Base-by-base conservation (phyloP, 2,797 vertebrate species). In the Aphelocoma californica region DNA sequence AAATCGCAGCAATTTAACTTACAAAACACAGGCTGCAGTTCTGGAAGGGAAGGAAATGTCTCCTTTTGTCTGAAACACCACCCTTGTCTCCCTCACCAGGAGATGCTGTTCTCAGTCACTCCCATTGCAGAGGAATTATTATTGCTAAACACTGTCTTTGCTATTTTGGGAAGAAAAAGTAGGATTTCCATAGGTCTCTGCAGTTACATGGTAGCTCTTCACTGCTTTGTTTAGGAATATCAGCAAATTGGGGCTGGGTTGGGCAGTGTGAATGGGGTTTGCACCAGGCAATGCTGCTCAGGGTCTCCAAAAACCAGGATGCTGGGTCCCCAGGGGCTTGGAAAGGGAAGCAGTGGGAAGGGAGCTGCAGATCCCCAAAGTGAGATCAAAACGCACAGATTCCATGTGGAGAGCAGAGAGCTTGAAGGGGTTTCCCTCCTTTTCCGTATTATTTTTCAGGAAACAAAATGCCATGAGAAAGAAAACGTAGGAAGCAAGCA, bases 1-100 rank as follows among this genome's bases (percentile, higher is more conserved):
- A 12, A 56, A 71, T 7, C 0, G 0, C 54, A 91, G 77, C 56
- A 12, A 91, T 79, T 95, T 62, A 42, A 84, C 82, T 73, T 90
- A 91, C 87, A 93, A 91, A 97, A 69, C 48, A 79, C 92, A 86
- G 92, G 92, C 21, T 91, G 87, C 31, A 5, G 69, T 5, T 72
- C 75, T 44, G 20, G 54, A 51, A 87, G 87, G 65, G n/a, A 73
- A 44, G 79, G 87, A 91, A 88, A 95, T 6, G 31, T 88, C 85
- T 90, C 75, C 75, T 82, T 66, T 75, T 79, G 79, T 78, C 81
- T 88, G 58, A 36, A 70, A 40, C 5, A 20, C 6, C 1, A 1
- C 2, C 0, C 78, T 84, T 4, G 2, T 10, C 7, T 70, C 44
- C 31, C 88, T 85, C 78, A 16, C 65, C 4, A 5, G 79, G 92